Percentiles rank a stretch among this genome's conserved stretches.
phyloP scores from a whole-genome alignment of 53 echinoderm and acorn worm species.

The Mesocentrotus franciscanus region DNA sequence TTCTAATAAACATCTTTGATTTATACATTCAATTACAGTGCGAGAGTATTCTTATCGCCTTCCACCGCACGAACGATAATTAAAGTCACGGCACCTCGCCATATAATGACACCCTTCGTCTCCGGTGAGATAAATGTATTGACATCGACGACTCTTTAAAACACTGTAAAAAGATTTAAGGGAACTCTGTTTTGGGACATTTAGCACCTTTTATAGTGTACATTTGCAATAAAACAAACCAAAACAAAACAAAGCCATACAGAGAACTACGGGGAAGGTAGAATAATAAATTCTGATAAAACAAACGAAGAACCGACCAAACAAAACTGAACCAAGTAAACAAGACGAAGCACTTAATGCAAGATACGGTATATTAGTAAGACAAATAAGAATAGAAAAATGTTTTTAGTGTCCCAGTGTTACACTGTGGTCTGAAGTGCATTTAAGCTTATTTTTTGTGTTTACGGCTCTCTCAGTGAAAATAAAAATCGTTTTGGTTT shows the following conservation, averaged over 20 bases:
- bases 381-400: no score
- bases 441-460: no score
- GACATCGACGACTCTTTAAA: background rate
- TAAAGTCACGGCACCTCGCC: background rate
- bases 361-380: no score
- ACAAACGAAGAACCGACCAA: no score
- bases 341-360: no score
- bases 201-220: background rate
- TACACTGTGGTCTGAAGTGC: no score
- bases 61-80: background rate
- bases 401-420: no score
- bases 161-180: background rate
- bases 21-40: background rate
- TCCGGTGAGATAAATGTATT: background rate
- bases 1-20: background rate
- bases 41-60: background rate
- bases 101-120: background rate
- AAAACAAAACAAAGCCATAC: background rate
- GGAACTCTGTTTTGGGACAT: background rate
- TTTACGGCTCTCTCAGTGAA: no score
- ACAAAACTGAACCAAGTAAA: no score
- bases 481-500: no score
- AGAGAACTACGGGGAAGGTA: no score
- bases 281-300: no score
- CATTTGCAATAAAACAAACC: background rate